These are phyloP conservation scores for Adelosebastes latens DNA, from an alignment of 2,797 vertebrate genomes.

Conservation along the genomic window DNA sequence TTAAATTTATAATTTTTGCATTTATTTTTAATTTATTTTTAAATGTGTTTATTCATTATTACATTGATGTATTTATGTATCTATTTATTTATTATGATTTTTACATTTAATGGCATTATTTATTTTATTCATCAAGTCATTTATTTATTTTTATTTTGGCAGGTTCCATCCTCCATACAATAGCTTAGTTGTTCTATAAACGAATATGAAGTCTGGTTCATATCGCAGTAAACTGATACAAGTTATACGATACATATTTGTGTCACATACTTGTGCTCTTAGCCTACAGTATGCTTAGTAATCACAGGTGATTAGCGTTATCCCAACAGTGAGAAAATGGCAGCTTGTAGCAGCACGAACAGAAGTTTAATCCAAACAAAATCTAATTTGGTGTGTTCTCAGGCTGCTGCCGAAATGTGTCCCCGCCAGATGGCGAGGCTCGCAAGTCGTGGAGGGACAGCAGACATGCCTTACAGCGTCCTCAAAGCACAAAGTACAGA, in stretches of 20 bases:
- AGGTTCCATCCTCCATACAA: no score
- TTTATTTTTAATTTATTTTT: no score
- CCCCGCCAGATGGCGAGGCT: constrained; percentile 59
- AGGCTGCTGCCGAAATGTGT: constrained; percentile 59
- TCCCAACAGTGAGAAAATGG: constrained; percentile 50
- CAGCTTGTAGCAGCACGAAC: constrained; percentile 38
- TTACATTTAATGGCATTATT: no score
- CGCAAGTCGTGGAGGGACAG: constrained; percentile 34
- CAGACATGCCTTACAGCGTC: constrained; percentile 40
- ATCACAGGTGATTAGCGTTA: constrained; percentile 60
- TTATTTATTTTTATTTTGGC: no score
- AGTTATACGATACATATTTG: not conserved
- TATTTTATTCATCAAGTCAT: no score
- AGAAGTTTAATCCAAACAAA: constrained; percentile 50
- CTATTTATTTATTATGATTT: no score
- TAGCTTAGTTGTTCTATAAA: not conserved
- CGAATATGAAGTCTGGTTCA: not conserved
- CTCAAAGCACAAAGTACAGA: constrained; percentile 38
- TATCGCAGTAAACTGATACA: constrained; percentile 1
- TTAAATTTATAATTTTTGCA: no score
- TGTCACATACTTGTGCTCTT: not conserved
- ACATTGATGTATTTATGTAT: no score
- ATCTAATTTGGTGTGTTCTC: constrained; percentile 55
- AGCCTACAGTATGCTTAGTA: constrained; percentile 32
- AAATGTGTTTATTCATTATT: no score